phyloP scores from a whole-genome alignment of 2,113 vertebrate species.

The Hemiprocne comata region DNA sequence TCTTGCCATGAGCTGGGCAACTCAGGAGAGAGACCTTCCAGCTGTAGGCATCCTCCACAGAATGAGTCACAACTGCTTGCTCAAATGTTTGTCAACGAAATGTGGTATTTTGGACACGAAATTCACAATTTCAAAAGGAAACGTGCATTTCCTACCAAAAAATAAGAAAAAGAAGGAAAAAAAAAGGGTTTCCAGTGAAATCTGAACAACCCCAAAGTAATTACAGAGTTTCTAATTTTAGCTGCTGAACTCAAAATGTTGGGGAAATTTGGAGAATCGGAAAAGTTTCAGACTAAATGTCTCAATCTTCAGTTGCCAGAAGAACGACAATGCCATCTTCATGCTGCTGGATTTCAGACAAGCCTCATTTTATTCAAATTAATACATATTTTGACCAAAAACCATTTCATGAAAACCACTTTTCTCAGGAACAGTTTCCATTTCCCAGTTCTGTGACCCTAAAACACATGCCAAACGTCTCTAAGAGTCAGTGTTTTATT shows the following conservation, averaged over 20 bases:
- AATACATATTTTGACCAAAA: background rate
- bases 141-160: background rate
- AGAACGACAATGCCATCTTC: background rate
- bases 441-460: constrained; percentile 46
- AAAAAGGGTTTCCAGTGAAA: background rate
- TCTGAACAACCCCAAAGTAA: background rate
- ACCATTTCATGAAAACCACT: background rate
- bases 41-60: background rate
- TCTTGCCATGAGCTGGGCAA: background rate
- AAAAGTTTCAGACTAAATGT: background rate
- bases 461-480: background rate
- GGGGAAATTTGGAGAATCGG: background rate
- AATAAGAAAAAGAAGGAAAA: no score
- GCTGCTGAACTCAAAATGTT: background rate
- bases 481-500: background rate
- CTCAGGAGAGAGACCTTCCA: background rate
- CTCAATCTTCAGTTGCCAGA: background rate
- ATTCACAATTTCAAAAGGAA: background rate
- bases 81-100: background rate
- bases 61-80: background rate
- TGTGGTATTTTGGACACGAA: background rate
- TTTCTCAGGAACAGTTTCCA: constrained; percentile 35
- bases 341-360: background rate
- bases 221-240: background rate
- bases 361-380: background rate